Percentiles rank a stretch among this genome's conserved stretches.
phyloP scores from a whole-genome alignment of 1,140 invertebrate genomes.

The Aphis gossypii region DNA sequence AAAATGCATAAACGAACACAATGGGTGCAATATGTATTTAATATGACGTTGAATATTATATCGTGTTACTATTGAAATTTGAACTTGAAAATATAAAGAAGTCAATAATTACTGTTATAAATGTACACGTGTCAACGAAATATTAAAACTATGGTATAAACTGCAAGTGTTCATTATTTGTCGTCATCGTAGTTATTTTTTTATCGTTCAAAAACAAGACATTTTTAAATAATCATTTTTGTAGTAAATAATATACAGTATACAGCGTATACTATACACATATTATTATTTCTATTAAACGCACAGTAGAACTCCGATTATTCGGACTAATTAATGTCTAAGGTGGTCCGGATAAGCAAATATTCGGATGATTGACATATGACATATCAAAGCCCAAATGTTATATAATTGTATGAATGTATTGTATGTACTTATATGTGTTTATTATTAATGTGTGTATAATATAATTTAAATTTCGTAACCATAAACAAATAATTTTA shows the following conservation, averaged over 20 bases:
- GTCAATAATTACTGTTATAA: not conserved
- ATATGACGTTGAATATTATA: not conserved
- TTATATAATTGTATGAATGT: too few relatives aligned
- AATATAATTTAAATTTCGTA: too few relatives aligned
- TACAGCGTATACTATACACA: not conserved
- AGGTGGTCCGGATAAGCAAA: too few relatives aligned
- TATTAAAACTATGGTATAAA: not conserved
- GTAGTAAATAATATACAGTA: not conserved
- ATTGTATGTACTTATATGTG: too few relatives aligned
- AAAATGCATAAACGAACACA: not conserved
- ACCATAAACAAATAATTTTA: too few relatives aligned
- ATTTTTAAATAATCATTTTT: not conserved
- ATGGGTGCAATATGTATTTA: not conserved
- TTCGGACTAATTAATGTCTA: too few relatives aligned
- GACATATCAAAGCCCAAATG: too few relatives aligned
- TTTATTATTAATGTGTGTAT: too few relatives aligned
- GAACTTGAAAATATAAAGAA: not conserved
- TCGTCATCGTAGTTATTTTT: not conserved
- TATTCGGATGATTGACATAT: too few relatives aligned
- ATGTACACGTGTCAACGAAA: not conserved
- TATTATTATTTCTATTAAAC: not conserved
- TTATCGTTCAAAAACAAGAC: not conserved
- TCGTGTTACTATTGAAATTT: not conserved
- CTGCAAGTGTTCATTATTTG: not conserved
- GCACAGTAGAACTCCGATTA: too few relatives aligned